Conservation (phyloP, 2,113 vertebrate genomes). For the Erythrolamprus reginae region DNA sequence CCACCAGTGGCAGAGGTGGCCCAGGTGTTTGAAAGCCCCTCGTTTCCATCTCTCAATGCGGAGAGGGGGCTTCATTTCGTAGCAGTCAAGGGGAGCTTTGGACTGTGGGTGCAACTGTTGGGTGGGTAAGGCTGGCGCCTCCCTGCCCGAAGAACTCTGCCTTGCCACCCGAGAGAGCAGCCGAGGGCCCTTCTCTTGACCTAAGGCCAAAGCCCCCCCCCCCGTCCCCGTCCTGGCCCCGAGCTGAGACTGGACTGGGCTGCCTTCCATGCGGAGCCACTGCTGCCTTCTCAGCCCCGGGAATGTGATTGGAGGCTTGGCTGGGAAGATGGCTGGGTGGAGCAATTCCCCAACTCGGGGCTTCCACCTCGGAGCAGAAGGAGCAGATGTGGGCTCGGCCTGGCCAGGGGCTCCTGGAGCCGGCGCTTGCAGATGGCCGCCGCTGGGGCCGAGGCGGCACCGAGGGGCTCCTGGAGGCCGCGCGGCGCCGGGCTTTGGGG, state of each 20-base stretch:
- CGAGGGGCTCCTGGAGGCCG: not conserved
- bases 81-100: not conserved
- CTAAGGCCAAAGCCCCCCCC: no score
- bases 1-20: no score
- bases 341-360: not conserved
- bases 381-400: not conserved
- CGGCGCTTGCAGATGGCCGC: not conserved
- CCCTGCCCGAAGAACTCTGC: not conserved
- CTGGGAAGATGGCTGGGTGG: not conserved
- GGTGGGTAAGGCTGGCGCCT: not conserved
- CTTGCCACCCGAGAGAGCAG: not conserved
- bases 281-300: not conserved
- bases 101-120: not conserved
- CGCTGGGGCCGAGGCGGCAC: not conserved
- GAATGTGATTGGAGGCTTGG: constrained; percentile 2
- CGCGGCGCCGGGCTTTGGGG: not conserved
- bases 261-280: no score
- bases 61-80: not conserved
- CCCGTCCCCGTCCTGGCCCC: no score
- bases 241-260: no score
- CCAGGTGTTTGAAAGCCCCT: not conserved
- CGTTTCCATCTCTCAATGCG: not conserved
- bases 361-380: not conserved
- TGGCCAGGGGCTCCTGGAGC: not conserved
- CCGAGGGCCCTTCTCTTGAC: no score